A percentile compares a stretch with the other conserved stretches of the same genome.
These are phyloP conservation scores for Chironomus riparius DNA, from an alignment of 2,888 invertebrate genomes.

Conservation along the genomic window DNA sequence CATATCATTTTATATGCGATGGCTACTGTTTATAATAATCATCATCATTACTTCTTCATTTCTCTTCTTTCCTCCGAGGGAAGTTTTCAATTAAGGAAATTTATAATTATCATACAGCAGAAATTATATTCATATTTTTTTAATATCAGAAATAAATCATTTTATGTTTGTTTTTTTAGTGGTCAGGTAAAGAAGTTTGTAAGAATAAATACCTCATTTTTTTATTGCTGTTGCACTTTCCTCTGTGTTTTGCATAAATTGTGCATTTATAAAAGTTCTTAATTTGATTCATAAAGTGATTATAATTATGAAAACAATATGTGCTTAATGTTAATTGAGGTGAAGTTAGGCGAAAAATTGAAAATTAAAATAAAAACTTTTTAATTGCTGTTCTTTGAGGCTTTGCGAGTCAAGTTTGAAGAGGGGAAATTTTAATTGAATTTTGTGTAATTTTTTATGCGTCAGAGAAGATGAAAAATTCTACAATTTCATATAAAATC, in stretches of 20 bases:
- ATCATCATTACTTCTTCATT: background rate
- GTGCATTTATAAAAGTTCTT: background rate
- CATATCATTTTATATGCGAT: background rate
- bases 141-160: slow-evolving; percentile 4
- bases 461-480: no score
- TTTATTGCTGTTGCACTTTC: no score
- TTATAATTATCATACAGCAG: slow-evolving; percentile 1
- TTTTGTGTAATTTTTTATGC: no score
- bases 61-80: background rate
- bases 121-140: background rate
- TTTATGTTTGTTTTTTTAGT: background rate
- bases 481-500: no score
- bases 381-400: no score
- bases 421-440: no score
- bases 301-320: background rate
- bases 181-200: background rate
- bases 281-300: background rate
- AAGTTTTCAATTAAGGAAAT: slow-evolving; percentile 20
- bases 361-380: no score
- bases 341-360: no score
- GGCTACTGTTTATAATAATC: background rate
- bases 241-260: background rate
- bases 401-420: no score
- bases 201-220: background rate
- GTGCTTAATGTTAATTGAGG: no score